Conservation (phyloP, 1,140 invertebrate genomes). For the Bombus soroeensis region DNA sequence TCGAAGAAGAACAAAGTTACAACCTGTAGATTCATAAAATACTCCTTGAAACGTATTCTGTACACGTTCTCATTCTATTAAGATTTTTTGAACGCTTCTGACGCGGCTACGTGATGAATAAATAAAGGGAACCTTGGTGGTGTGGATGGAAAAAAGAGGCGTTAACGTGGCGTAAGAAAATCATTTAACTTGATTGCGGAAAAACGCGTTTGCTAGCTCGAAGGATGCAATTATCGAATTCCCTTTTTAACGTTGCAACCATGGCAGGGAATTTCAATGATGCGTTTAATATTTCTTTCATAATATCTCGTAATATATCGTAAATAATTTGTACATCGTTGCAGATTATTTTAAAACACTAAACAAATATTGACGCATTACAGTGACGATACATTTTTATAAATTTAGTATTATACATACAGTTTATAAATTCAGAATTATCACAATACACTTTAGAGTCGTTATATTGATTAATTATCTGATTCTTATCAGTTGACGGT, state of each 20-base stretch:
- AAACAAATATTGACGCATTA: no score
- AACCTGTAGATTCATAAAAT: constrained; percentile 66
- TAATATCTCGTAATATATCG: no score
- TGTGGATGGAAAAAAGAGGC: neutral
- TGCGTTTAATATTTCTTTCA: no score
- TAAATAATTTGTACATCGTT: no score
- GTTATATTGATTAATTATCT: no score
- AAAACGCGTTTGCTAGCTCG: neutral
- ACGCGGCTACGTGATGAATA: neutral
- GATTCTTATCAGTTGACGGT: no score
- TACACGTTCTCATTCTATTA: constrained; percentile 29
- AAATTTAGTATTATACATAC: no score
- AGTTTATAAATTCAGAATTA: no score
- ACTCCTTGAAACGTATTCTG: constrained; percentile 25
- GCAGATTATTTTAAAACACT: no score
- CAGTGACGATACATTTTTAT: no score
- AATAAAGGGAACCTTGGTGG: constrained; percentile 12
- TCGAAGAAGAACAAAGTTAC: constrained; percentile 57
- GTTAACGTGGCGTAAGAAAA: constrained; percentile 1
- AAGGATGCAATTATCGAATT: neutral
- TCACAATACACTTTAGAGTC: no score
- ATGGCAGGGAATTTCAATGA: neutral
- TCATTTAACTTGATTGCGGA: constrained; percentile 49
- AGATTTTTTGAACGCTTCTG: constrained; percentile 53
- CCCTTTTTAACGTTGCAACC: neutral